Base-by-base conservation (phyloP, 1,140 invertebrate species). In the Doryteuthis pealeii region DNA sequence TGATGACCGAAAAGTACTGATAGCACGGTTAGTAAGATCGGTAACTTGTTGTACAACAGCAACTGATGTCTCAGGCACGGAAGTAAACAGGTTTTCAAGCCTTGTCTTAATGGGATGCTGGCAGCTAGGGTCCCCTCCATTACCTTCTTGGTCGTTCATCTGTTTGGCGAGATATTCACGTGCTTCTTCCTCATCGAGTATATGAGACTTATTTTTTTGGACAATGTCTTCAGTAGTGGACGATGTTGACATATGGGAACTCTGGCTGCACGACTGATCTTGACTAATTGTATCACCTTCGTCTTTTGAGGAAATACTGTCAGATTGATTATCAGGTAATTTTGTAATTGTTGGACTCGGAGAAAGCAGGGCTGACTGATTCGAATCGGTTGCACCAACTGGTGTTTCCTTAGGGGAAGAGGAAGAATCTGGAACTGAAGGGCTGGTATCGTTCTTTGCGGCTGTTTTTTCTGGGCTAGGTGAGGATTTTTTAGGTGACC, bases 111-210 rank as follows among this genome's bases (percentile, higher is more conserved):
- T 31, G 4, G 32, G 32, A 22, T 68, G 28, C 22, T 68, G 30
- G 26, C 12, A 62, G 26, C 18, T 28, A 26, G 31, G 30, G 12
- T 35, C 54, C 22, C 12, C n/a, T 26, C 33, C 28, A 28, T 12
- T 54, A 33, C 2, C 8, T n/a, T 43, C 35, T 10, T 80, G 78
- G 32, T 82, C 80, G 31, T 83, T 78, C 73, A 85, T 77, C 77
- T 87, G 86, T 35, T 81, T 82, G 4, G 83, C 79, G 32, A 87
- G 72, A 73, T 80, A 87, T 67, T 85, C 75, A 35, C 81, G 77
- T 1, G 86, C 86, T 65, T 85, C 79, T 40, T 77, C 75, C 40
- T 83, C 84, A 79, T 86, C 80, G 4, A 85, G 18, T 18, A 68
- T 31, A 31, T 68, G 66, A 68, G 66, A 68, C 30, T 33, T 68